A percentile compares a stretch with the other conserved stretches of the same genome.
These are phyloP conservation scores for Prosopocoilus inquinatus DNA, from an alignment of 2,888 invertebrate genomes.

Conservation along the genomic window DNA sequence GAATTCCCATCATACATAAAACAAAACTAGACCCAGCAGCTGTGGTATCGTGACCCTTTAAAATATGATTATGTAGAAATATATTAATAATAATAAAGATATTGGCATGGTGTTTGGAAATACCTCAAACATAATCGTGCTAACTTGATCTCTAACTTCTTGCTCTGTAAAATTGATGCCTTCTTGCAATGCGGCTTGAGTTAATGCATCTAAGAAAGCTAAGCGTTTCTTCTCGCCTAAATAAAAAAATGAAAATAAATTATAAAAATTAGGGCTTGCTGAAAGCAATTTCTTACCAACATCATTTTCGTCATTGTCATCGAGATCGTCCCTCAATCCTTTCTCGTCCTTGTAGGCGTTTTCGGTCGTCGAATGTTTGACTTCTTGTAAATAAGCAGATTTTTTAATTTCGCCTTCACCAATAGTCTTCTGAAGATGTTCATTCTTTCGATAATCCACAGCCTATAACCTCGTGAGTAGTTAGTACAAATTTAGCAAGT, in stretches of 20 bases:
- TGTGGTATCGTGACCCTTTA: slow-evolving; percentile 75
- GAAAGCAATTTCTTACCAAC: slow-evolving; percentile 54
- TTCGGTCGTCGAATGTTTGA: background rate
- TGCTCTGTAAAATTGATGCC: slow-evolving; percentile 70
- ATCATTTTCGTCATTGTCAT: slow-evolving; percentile 71
- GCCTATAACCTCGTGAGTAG: slow-evolving; percentile 47
- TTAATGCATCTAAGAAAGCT: slow-evolving; percentile 83
- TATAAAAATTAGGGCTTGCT: background rate
- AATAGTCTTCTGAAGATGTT: slow-evolving; percentile 59
- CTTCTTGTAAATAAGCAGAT: slow-evolving; percentile 1
- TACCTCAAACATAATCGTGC: slow-evolving; percentile 86
- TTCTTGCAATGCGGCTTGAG: slow-evolving; percentile 70
- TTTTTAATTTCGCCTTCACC: slow-evolving; percentile 6
- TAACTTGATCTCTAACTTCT: slow-evolving; percentile 81
- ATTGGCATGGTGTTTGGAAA: slow-evolving; percentile 13
- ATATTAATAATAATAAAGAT: background rate
- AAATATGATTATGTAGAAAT: background rate
- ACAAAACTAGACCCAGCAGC: slow-evolving; percentile 81
- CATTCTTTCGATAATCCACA: slow-evolving; percentile 73
- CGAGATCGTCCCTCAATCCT: slow-evolving; percentile 76
- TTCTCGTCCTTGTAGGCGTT: slow-evolving; percentile 27
- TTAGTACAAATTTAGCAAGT: too few relatives aligned
- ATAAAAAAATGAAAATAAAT: background rate
- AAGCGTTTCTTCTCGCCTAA: slow-evolving; percentile 71
- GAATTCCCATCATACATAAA: slow-evolving; percentile 73